These are phyloP conservation scores for Acleris emargana DNA, from an alignment of 2,888 invertebrate genomes.

Conservation along the genomic window DNA sequence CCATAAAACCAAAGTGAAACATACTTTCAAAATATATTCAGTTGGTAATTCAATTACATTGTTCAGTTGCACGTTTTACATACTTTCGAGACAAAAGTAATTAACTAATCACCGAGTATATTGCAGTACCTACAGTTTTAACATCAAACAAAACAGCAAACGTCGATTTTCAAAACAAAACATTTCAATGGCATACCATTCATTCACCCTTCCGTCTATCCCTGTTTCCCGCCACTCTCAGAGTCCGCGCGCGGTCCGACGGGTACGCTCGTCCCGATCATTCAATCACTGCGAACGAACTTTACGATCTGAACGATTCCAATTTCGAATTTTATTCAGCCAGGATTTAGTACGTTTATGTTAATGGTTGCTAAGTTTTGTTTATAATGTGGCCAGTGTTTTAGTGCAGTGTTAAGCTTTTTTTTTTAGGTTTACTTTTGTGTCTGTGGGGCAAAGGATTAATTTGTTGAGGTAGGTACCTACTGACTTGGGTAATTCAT, in stretches of 20 bases:
- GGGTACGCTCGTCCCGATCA: slow-evolving; percentile 60
- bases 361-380: background rate
- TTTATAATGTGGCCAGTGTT: slow-evolving; percentile 13
- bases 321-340: slow-evolving; percentile 12
- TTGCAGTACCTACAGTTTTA: background rate
- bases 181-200: slow-evolving; percentile 29
- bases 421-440: slow-evolving; percentile 2
- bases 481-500: background rate
- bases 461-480: slow-evolving; percentile 16
- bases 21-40: too few species aligned
- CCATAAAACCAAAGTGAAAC: too few species aligned
- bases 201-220: slow-evolving; percentile 41
- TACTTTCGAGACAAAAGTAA: too few species aligned
- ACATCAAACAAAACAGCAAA: background rate
- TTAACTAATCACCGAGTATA: background rate
- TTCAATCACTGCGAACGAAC: slow-evolving; percentile 45
- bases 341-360: background rate
- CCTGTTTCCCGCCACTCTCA: slow-evolving; percentile 47
- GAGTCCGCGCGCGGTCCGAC: slow-evolving; percentile 60
- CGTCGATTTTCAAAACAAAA: slow-evolving; percentile 10
- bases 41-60: too few species aligned
- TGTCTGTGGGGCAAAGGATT: slow-evolving; percentile 2
- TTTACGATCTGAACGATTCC: slow-evolving; percentile 38
- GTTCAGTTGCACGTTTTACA: too few species aligned
- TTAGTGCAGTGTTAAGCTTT: slow-evolving; percentile 6